These are phyloP conservation scores for Trypoxylus dichotomus DNA, from an alignment of 1,140 invertebrate genomes.

Conservation along the genomic window DNA sequence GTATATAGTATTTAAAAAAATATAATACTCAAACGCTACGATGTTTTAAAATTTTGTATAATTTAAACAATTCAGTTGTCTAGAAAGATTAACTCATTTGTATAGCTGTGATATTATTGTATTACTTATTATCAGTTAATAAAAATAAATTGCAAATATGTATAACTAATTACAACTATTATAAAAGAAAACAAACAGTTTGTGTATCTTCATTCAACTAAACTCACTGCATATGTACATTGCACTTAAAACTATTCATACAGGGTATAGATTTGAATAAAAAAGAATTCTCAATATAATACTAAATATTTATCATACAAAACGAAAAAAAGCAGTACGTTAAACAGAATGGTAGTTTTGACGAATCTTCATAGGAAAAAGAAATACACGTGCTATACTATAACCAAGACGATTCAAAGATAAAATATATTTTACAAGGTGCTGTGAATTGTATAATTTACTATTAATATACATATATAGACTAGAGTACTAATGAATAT, in stretches of 20 bases:
- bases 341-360: no score
- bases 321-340: no score
- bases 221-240: background rate
- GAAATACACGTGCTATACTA: background rate
- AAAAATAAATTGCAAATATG: background rate
- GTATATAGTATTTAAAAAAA: no score
- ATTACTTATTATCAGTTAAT: background rate
- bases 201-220: background rate
- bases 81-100: background rate
- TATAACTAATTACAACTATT: background rate
- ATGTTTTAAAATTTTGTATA: background rate
- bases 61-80: no score
- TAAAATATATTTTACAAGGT: conserved; percentile 22
- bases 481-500: background rate
- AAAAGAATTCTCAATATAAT: background rate
- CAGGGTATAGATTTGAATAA: background rate
- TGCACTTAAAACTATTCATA: background rate
- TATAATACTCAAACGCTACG: no score
- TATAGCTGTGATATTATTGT: background rate
- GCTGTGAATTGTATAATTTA: conserved; percentile 6
- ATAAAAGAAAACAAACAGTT: background rate
- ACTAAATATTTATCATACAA: background rate
- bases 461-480: background rate
- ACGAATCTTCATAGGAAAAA: background rate
- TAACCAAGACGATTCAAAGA: no score